phyloP scores from a whole-genome alignment of 2,888 invertebrate species.

The Latrodectus elegans region DNA sequence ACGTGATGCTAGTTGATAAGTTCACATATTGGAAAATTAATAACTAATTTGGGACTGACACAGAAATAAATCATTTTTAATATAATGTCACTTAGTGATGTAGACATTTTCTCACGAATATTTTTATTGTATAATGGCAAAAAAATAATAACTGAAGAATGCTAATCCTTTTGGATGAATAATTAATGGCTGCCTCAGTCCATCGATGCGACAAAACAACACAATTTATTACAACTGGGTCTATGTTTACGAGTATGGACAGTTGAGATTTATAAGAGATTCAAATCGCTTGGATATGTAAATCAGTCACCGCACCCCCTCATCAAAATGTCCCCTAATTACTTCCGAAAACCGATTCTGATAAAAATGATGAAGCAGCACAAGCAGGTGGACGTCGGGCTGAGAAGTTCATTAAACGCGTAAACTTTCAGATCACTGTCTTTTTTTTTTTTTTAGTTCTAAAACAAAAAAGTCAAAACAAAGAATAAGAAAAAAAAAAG shows the following conservation, averaged over 20 bases:
- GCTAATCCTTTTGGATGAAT: too few species aligned
- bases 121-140: too few species aligned
- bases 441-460: constrained; percentile 1
- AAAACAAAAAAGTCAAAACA: constrained; percentile 29
- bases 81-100: too few species aligned
- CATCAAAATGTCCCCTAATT: constrained; percentile 53
- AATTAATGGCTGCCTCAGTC: too few species aligned
- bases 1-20: too few species aligned
- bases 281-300: constrained; percentile 38
- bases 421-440: constrained; percentile 58
- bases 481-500: constrained; percentile 22
- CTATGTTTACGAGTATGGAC: neutral
- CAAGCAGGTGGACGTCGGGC: constrained; percentile 46
- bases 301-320: constrained; percentile 57
- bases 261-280: constrained; percentile 10
- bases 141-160: too few species aligned
- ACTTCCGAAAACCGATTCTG: constrained; percentile 43
- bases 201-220: neutral
- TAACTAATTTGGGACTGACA: too few species aligned
- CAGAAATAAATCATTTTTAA: too few species aligned
- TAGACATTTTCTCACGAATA: too few species aligned
- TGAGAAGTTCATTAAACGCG: constrained; percentile 62
- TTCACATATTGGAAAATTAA: too few species aligned
- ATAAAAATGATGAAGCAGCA: neutral
- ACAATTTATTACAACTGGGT: neutral